Conservation (phyloP, 1,140 invertebrate species). For the Bombyx mori region DNA sequence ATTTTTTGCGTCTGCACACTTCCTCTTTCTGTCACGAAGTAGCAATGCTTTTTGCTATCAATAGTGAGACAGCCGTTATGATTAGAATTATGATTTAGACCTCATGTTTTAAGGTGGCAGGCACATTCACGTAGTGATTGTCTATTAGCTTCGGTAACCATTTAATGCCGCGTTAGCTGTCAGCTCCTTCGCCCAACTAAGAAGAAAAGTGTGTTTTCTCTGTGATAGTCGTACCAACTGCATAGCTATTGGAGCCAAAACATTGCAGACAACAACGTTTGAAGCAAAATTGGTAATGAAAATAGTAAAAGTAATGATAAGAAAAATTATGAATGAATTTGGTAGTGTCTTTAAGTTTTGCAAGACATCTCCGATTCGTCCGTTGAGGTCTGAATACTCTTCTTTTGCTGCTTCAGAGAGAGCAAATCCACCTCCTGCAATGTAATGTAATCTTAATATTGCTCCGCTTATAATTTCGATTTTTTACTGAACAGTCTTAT, state of each 20-base stretch:
- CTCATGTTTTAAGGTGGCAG: no score
- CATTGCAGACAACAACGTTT: slow-evolving; percentile 87
- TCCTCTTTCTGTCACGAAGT: no score
- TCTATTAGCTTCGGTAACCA: no score
- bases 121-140: no score
- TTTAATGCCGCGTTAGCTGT: no score
- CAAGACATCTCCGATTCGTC: slow-evolving; percentile 76
- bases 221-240: slow-evolving; percentile 74
- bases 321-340: slow-evolving; percentile 66
- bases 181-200: background rate
- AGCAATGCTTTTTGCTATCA: no score
- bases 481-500: background rate
- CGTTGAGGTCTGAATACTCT: slow-evolving; percentile 77
- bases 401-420: slow-evolving; percentile 81
- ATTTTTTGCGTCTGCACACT: no score
- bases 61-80: no score
- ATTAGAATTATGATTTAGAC: no score
- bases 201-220: background rate
- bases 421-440: slow-evolving; percentile 84
- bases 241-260: slow-evolving; percentile 82
- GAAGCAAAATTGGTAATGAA: slow-evolving; percentile 84
- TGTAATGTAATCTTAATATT: background rate
- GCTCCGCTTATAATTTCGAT: background rate
- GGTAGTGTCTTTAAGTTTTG: slow-evolving; percentile 66
- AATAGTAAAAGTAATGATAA: slow-evolving; percentile 57